Conservation (phyloP, 2,113 vertebrate genomes). For the Chaetura pelagica region DNA sequence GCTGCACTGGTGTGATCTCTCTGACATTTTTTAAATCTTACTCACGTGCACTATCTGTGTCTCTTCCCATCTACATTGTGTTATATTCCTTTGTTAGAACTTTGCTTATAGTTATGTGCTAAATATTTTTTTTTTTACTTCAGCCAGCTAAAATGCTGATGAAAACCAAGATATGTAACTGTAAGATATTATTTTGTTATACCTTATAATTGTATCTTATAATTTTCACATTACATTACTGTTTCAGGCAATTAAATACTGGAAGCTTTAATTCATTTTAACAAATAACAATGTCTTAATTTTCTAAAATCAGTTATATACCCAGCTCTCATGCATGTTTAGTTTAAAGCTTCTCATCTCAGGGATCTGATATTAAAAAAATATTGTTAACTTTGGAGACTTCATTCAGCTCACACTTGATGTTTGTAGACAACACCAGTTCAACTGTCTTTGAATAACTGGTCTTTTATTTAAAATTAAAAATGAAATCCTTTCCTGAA, state of each 20-base stretch:
- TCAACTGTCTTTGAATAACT: not conserved
- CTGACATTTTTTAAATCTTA: not conserved
- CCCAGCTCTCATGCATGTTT: not conserved
- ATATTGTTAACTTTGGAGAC: not conserved
- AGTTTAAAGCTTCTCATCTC: not conserved
- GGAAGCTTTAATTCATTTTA: not conserved
- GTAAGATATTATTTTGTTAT: not conserved
- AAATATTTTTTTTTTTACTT: not conserved
- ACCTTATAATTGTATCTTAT: not conserved
- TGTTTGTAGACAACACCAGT: not conserved
- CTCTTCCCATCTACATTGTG: not conserved
- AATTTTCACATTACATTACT: not conserved
- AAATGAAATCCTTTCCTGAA: not conserved
- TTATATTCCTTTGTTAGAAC: not conserved
- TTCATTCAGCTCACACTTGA: not conserved
- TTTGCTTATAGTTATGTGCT: not conserved
- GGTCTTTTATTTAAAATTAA: not conserved
- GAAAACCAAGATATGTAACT: not conserved
- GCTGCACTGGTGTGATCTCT: not conserved
- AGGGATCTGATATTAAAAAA: not conserved
- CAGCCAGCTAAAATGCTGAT: not conserved
- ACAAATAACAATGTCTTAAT: not conserved
- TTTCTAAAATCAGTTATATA: not conserved
- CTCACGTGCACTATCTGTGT: not conserved
- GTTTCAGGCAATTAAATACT: not conserved